Conservation (phyloP, 2,797 vertebrate genomes). For the Hydrolagus colliei region DNA sequence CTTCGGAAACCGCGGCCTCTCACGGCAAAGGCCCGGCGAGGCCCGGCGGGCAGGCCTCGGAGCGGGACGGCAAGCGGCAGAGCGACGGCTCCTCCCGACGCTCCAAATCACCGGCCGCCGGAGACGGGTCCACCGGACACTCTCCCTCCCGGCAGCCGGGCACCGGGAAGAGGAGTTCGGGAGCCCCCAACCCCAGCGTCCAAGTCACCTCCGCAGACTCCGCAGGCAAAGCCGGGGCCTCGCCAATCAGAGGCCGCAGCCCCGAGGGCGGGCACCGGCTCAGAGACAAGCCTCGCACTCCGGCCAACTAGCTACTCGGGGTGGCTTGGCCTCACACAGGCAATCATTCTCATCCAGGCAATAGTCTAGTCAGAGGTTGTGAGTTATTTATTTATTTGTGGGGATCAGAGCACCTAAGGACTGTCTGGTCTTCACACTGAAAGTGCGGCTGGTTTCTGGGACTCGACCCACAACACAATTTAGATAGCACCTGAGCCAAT, state of each 20-base stretch:
- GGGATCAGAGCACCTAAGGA: too few relatives aligned
- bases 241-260: neutral
- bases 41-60: neutral
- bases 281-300: neutral
- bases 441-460: too few relatives aligned
- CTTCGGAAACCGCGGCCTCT: neutral
- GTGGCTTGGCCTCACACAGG: too few relatives aligned
- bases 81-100: neutral
- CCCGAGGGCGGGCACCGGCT: too few relatives aligned
- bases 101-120: neutral
- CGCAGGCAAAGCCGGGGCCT: constrained; percentile 38
- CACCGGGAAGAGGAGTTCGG: constrained; percentile 50
- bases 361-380: too few relatives aligned
- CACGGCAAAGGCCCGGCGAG: neutral
- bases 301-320: neutral
- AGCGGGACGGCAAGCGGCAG: neutral
- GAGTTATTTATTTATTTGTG: too few relatives aligned
- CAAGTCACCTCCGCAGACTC: constrained; percentile 56
- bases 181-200: constrained; percentile 47
- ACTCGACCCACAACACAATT: too few relatives aligned
- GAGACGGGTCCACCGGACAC: neutral
- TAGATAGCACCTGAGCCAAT: too few relatives aligned
- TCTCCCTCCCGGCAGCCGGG: too few relatives aligned
- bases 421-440: too few relatives aligned
- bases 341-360: too few relatives aligned